phyloP scores from a whole-genome alignment of 2,888 invertebrate species.

The Acanthococcus lagerstroemiae region DNA sequence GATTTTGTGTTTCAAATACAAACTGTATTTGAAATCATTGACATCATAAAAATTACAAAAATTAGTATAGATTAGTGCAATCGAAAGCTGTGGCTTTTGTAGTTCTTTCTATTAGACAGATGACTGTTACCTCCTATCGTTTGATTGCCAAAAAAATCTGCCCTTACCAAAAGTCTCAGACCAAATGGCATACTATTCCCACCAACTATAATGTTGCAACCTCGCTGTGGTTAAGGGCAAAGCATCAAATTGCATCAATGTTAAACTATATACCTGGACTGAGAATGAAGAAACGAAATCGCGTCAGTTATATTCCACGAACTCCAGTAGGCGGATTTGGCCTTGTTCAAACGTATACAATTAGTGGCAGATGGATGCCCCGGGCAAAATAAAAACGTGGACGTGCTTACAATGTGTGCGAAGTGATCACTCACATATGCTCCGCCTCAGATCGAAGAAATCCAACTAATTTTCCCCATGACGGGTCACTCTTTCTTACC shows the following conservation, averaged over 20 bases:
- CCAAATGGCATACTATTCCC: conserved; percentile 39
- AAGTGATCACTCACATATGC: neutral
- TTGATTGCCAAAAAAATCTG: conserved; percentile 40
- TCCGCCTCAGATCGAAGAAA: neutral
- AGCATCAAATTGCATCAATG: conserved; percentile 34
- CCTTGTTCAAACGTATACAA: neutral
- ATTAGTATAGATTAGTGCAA: no score
- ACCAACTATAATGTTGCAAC: conserved; percentile 40
- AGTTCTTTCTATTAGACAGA: neutral
- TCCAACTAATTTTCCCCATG: neutral
- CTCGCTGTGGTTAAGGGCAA: conserved; percentile 39
- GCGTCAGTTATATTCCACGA: conserved; percentile 37
- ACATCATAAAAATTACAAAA: no score
- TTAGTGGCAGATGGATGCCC: neutral
- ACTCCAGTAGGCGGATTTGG: neutral
- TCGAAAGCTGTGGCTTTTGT: neutral
- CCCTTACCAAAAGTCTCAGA: conserved; percentile 39
- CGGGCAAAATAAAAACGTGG: neutral
- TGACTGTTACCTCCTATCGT: conserved; percentile 33
- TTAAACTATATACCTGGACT: conserved; percentile 35
- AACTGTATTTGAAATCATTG: no score
- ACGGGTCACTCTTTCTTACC: neutral
- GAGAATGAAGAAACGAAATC: conserved; percentile 39
- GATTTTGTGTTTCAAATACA: no score
- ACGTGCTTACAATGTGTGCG: neutral